These are phyloP conservation scores for Australoheros facetus DNA, from an alignment of 2,797 vertebrate genomes.

Conservation along the genomic window DNA sequence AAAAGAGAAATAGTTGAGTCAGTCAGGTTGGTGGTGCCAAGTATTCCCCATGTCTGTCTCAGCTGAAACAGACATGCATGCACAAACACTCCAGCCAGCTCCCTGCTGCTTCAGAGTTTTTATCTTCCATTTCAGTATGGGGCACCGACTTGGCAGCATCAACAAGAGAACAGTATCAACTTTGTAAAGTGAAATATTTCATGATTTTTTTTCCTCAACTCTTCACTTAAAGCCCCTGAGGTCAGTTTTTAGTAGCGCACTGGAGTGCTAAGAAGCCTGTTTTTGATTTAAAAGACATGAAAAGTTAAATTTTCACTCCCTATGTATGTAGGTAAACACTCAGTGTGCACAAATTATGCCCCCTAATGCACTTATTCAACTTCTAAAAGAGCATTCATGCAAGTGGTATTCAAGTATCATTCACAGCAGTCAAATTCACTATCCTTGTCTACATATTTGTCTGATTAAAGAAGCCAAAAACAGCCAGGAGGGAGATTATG, in stretches of 20 bases:
- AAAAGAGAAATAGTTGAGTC: conserved; percentile 52
- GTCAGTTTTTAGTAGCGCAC: conserved; percentile 28
- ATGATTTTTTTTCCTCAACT: conserved; percentile 22
- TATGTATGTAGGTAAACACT: too few species aligned
- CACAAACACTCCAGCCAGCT: conserved; percentile 10
- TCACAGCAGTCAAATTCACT: not conserved
- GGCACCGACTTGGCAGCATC: conserved; percentile 25
- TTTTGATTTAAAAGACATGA: not conserved
- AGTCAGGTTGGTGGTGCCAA: conserved; percentile 43
- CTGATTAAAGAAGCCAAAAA: conserved; percentile 7
- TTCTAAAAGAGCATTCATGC: not conserved
- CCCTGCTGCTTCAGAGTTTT: conserved; percentile 18
- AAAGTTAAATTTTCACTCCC: not conserved
- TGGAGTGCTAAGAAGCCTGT: not conserved
- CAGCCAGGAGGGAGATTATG: not conserved
- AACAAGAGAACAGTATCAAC: conserved; percentile 55
- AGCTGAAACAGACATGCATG: conserved; percentile 13
- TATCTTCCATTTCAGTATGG: conserved; percentile 54
- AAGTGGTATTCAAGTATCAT: not conserved
- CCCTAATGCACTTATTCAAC: not conserved
- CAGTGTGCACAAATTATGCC: not conserved
- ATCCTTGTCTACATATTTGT: not conserved
- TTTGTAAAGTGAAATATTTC: conserved; percentile 55
- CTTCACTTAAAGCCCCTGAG: conserved; percentile 30
- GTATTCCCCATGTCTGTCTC: conserved; percentile 24